These are phyloP conservation scores for Dicyrtomina minuta DNA, from an alignment of 2,888 invertebrate genomes.

Conservation along the genomic window DNA sequence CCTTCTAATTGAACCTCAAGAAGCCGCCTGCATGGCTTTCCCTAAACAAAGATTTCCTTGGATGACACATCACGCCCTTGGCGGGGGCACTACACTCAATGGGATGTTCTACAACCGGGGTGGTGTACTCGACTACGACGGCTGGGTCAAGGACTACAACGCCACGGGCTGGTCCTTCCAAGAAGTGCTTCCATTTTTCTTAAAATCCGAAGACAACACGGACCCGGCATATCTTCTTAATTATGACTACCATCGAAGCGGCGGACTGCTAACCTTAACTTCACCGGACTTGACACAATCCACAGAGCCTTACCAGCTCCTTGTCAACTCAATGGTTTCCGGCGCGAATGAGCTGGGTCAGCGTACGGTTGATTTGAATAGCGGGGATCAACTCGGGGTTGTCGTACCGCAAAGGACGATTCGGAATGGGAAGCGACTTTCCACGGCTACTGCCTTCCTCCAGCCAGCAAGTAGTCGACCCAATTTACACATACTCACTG, in stretches of 20 bases:
- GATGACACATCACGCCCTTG: background rate
- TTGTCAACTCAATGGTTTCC: no score
- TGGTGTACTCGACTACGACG: background rate
- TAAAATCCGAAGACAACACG: background rate
- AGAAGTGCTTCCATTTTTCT: conserved; percentile 1
- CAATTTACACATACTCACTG: background rate
- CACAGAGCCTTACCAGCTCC: no score
- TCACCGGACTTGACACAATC: background rate
- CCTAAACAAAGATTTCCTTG: background rate
- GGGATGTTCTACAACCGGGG: conserved; percentile 15
- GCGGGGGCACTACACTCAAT: conserved; percentile 8
- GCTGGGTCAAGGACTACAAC: background rate
- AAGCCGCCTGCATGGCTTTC: background rate
- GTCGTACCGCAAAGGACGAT: background rate
- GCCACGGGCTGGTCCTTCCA: background rate
- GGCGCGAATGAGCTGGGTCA: no score
- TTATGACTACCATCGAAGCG: background rate
- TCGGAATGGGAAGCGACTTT: background rate
- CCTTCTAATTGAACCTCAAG: conserved; percentile 5
- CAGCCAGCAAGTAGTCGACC: background rate
- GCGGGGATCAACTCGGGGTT: no score
- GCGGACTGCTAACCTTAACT: background rate
- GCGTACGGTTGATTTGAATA: no score
- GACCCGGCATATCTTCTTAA: background rate
- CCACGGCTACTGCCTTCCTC: conserved; percentile 8